Evolutionary conservation across 2,113 vertebrate species (phyloP).

Genomic region (Elachura formosa): DNA sequence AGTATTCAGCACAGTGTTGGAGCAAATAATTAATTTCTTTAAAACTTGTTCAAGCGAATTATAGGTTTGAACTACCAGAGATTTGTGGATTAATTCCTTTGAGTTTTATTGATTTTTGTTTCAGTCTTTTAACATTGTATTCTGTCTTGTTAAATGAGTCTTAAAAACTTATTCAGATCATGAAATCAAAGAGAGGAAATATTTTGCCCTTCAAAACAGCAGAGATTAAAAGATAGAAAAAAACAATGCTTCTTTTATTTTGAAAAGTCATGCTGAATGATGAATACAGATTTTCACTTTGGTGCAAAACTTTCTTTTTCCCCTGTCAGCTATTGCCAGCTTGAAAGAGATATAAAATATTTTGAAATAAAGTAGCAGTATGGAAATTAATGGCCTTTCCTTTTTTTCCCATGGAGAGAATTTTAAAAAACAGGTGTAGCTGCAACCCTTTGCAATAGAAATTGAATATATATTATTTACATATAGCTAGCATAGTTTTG

Average conservation of each 20-base stretch:
- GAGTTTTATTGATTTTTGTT: background rate
- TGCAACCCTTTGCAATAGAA: background rate
- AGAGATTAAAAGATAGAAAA: background rate
- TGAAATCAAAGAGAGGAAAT: conserved; percentile 45
- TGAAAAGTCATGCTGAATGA: background rate
- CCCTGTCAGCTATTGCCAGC: background rate
- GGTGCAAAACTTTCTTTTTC: background rate
- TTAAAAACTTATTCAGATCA: conserved; percentile 8
- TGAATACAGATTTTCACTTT: background rate
- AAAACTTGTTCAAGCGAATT: background rate
- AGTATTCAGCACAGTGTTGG: background rate
- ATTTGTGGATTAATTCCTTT: background rate
- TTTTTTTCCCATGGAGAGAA: background rate
- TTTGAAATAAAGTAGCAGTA: background rate
- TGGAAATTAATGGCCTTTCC: background rate
- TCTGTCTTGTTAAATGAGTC: background rate
- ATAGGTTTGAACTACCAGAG: background rate
- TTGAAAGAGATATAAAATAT: background rate
- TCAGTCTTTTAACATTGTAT: background rate
- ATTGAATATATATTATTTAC: background rate
- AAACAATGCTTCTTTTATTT: conserved; percentile 16
- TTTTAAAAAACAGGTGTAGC: background rate
- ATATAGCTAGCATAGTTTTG: background rate
- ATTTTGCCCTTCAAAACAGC: conserved; percentile 1
- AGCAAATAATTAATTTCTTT: background rate